Evolutionary conservation across 92 coral and sea anemone genomes (phyloP).

Genomic region (Phymanthus crucifer): DNA sequence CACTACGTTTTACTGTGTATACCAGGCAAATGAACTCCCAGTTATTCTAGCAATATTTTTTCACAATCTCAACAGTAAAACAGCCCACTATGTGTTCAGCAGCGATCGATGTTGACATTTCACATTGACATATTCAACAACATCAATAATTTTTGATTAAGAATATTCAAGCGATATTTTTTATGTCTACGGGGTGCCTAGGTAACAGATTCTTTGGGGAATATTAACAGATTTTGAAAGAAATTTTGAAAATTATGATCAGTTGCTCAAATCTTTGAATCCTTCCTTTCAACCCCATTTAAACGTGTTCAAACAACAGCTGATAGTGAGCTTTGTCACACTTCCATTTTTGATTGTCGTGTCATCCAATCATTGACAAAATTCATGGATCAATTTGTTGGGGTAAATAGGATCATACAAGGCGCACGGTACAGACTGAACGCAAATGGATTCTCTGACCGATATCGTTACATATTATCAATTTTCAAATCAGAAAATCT

Average conservation of each 20-base stretch:
- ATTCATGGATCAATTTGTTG: background rate
- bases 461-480: background rate
- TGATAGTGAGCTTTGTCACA: constrained; percentile 3
- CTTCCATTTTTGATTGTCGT: background rate
- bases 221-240: background rate
- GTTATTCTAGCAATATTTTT: no score
- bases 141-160: background rate
- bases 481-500: background rate
- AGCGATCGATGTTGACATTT: background rate
- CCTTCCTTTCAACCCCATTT: background rate
- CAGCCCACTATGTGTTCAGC: no score
- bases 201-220: background rate
- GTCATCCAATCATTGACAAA: background rate
- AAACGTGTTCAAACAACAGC: constrained; percentile 8
- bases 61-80: no score
- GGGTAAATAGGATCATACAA: background rate
- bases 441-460: background rate
- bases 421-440: background rate
- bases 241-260: background rate
- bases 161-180: background rate
- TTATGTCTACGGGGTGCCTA: no score
- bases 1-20: no score
- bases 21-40: no score
- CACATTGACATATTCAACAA: background rate
- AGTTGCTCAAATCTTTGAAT: background rate